Evolutionary conservation across 1,140 invertebrate species (phyloP), one percentile per base, ranked within the genome.

Genomic region (Heliconius himera): DNA sequence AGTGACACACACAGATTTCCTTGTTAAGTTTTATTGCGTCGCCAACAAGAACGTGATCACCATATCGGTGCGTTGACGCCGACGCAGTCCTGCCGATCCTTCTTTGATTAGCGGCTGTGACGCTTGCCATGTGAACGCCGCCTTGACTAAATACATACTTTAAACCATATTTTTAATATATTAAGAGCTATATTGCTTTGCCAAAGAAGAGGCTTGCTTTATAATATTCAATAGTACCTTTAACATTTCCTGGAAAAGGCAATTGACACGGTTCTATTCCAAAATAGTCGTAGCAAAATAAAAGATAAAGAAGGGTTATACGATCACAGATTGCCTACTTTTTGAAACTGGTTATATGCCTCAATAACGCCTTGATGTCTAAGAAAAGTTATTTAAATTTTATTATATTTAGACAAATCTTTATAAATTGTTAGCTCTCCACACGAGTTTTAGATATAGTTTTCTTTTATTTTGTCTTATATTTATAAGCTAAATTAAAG

Each of bases 41-140:
- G 80, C 72, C 72, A 79, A 85, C 83, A 76, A 87, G 83, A 83
- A 86, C 85, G 84, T 88, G 83, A 84, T 86, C 80, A 70, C 83
- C 84, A 85, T 85, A 84, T 78, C 83, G 49, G 82, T 82, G 81
- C 70, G 78, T 76, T 82, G 82, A 83, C 83, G 85, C 85, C 83
- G 81, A 84, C 82, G 83, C 83, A 75, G 76, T 83, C 80, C 78
- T 83, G 83, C 78, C 84, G 83, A 84, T 84, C 81, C 85, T 84
- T 84, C 54, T 84, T 78, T 79, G 85, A 83, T 84, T 82, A 81
- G 73, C 41, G n/a, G 41, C 79, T 78, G 76, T 77, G 75, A 85
- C 78, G 80, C 36, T 60, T 41, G 18, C 5, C 54, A 60, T 82
- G 73, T 81, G 73, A 76, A 73, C 80, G 74, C 49, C 18, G 11